Conservation (phyloP, 2,797 vertebrate genomes). For the Acanthornis magna region DNA sequence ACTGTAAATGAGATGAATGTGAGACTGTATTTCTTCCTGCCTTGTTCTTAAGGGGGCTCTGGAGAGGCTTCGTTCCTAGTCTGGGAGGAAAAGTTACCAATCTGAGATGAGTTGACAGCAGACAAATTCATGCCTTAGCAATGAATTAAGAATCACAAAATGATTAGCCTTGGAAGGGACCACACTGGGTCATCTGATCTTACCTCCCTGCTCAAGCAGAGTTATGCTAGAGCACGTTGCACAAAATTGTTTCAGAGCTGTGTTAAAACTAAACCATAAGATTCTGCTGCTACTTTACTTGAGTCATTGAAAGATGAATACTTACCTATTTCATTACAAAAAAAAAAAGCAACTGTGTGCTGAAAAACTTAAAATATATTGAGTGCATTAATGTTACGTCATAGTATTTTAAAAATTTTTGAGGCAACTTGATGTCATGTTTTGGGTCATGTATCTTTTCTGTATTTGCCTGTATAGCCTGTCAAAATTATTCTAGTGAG, state of each 20-base stretch:
- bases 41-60: not conserved
- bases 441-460: not conserved
- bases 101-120: not conserved
- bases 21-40: not conserved
- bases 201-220: not conserved
- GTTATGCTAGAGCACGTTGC: not conserved
- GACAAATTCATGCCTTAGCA: not conserved
- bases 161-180: not conserved
- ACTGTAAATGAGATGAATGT: not conserved
- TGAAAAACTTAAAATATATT: not conserved
- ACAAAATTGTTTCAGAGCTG: not conserved
- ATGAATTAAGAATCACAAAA: not conserved
- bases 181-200: not conserved
- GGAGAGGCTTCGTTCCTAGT: not conserved
- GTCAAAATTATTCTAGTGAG: not conserved
- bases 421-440: not conserved
- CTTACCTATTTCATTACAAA: not conserved
- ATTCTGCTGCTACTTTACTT: not conserved
- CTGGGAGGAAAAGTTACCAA: not conserved
- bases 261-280: not conserved
- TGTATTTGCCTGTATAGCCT: not conserved
- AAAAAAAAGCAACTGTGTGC: fast-evolving
- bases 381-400: not conserved
- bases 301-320: not conserved
- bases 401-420: not conserved